phyloP scores from a whole-genome alignment of 2,797 vertebrate species.

The Falco cherrug region DNA sequence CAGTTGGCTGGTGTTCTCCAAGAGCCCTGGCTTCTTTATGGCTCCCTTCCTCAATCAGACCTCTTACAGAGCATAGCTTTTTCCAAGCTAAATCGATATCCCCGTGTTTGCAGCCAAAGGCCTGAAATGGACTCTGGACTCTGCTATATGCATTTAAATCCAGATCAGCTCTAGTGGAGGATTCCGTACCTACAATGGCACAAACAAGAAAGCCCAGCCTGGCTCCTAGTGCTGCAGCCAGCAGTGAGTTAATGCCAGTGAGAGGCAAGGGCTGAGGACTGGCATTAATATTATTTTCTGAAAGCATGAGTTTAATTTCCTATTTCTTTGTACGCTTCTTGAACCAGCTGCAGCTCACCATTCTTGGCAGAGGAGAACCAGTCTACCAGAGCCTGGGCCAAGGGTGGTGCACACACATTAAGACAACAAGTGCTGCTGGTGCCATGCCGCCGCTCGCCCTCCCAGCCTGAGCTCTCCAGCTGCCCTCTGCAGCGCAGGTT shows the following conservation, averaged over 20 bases:
- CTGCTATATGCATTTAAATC: not conserved
- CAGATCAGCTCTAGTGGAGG: not conserved
- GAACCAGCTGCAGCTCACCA: not conserved
- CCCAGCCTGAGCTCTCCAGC: not conserved
- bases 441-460: accelerated
- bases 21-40: not conserved
- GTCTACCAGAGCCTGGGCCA: not conserved
- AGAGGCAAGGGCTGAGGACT: not conserved
- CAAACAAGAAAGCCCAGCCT: not conserved
- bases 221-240: not conserved
- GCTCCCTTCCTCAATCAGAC: not conserved
- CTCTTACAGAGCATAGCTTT: not conserved
- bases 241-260: not conserved
- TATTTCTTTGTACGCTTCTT: not conserved
- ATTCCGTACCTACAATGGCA: not conserved
- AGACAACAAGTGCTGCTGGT: not conserved
- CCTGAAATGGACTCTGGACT: not conserved
- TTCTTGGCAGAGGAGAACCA: not conserved
- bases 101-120: not conserved
- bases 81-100: conserved; percentile 36
- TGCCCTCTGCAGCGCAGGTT: accelerated
- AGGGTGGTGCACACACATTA: accelerated
- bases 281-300: not conserved
- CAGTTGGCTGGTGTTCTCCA: not conserved
- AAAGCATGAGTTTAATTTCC: not conserved